phyloP scores from a whole-genome alignment of 2,113 vertebrate genomes.

The Paedocypris sp. region DNA sequence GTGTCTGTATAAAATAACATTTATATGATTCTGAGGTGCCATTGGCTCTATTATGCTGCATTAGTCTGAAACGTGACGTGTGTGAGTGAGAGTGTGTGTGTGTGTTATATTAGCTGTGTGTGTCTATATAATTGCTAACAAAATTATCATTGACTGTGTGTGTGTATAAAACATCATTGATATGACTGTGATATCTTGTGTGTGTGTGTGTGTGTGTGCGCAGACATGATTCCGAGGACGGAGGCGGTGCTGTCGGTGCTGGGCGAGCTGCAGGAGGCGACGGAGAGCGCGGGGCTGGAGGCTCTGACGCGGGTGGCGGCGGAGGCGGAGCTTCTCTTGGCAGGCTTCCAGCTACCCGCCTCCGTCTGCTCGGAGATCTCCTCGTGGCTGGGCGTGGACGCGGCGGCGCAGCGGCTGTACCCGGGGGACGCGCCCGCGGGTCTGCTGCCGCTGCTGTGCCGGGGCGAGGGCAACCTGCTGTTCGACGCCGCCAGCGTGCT shows the following conservation, averaged over 20 bases:
- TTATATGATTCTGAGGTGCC: too few species aligned
- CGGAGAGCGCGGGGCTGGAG: conserved; percentile 72
- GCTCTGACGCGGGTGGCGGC: conserved; percentile 64
- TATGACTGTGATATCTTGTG: not conserved
- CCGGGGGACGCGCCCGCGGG: conserved; percentile 75
- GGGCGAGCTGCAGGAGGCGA: conserved; percentile 82
- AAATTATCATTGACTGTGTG: not conserved
- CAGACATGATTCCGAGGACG: conserved; percentile 78
- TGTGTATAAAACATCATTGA: not conserved
- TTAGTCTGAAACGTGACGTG: too few species aligned
- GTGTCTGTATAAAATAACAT: too few species aligned
- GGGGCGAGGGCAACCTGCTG: conserved; percentile 78
- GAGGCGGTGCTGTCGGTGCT: conserved; percentile 80
- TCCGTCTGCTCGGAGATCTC: conserved; percentile 58
- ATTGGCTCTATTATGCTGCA: too few species aligned
- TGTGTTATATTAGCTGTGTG: too few species aligned
- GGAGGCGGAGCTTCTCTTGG: conserved; percentile 67
- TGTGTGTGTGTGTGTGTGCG: not conserved
- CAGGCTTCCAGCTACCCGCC: conserved; percentile 66
- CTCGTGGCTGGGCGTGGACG: conserved; percentile 72
- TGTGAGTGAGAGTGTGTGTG: too few species aligned
- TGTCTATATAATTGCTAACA: too few species aligned
- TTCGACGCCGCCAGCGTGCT: conserved; percentile 83
- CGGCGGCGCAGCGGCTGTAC: conserved; percentile 71
- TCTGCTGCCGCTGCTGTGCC: conserved; percentile 78